Percentiles rank a stretch among this genome's conserved stretches.
These are phyloP conservation scores for Cyclura pinguis DNA, from an alignment of 2,797 vertebrate species.

Conservation along the genomic window DNA sequence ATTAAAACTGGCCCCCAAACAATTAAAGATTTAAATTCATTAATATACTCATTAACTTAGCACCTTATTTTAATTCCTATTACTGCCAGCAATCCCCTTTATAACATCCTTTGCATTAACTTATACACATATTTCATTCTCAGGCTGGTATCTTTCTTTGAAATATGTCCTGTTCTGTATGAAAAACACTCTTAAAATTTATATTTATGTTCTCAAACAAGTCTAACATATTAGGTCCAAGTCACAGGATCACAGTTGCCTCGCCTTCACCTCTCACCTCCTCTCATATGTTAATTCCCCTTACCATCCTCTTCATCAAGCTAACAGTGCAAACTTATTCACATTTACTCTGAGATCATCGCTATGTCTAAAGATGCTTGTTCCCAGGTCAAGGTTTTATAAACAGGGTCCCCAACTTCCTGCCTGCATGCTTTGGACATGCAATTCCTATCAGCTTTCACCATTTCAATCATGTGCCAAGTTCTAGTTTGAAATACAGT, in stretches of 20 bases:
- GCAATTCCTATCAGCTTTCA: neutral
- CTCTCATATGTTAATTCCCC: no score
- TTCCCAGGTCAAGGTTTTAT: neutral
- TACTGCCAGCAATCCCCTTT: neutral
- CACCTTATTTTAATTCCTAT: neutral
- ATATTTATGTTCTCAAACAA: neutral
- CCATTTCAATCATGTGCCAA: no score
- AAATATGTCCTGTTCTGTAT: neutral
- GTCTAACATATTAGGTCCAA: neutral
- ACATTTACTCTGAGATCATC: neutral
- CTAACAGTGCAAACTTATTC: neutral
- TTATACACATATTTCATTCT: slow-evolving; percentile 10
- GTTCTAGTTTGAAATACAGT: no score
- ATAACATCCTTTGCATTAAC: neutral
- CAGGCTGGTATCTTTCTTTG: neutral
- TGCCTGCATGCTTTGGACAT: neutral
- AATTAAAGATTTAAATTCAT: neutral
- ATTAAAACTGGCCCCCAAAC: neutral
- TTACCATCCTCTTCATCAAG: neutral
- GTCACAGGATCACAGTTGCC: neutral
- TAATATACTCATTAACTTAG: neutral
- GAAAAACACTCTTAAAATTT: neutral
- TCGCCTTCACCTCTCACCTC: no score
- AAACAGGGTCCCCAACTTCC: neutral
- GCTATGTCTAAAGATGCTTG: neutral